These are phyloP conservation scores for Periophthalmus magnuspinnatus DNA, from an alignment of 2,797 vertebrate species.

Conservation along the genomic window DNA sequence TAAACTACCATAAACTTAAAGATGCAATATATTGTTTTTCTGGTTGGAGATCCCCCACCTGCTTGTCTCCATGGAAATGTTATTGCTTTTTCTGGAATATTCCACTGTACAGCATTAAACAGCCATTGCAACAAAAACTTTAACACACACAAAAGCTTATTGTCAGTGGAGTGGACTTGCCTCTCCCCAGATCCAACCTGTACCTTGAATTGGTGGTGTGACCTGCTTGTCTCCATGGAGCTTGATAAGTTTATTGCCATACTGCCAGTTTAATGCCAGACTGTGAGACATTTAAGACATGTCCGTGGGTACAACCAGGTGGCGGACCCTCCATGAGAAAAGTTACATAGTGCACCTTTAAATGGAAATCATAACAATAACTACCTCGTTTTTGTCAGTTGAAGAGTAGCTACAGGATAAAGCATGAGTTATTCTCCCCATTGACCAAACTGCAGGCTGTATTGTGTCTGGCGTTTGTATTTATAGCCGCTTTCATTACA, in stretches of 20 bases:
- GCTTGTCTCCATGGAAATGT: not conserved
- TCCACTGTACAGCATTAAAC: no score
- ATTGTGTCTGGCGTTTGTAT: slow-evolving; percentile 3
- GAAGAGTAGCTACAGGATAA: not conserved
- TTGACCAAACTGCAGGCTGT: slow-evolving; percentile 5
- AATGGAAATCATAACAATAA: not conserved
- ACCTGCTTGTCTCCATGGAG: no score
- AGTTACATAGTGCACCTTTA: not conserved
- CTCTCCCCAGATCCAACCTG: no score
- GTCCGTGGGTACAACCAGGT: not conserved
- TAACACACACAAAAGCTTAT: no score
- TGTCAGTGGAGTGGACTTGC: no score
- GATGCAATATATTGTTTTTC: not conserved
- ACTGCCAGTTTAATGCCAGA: not conserved
- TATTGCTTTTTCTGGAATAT: no score
- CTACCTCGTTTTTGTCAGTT: not conserved
- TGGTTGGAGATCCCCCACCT: not conserved
- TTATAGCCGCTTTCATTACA: slow-evolving; percentile 12
- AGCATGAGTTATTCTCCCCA: not conserved
- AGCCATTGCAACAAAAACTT: no score
- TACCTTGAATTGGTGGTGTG: no score
- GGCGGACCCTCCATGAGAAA: not conserved
- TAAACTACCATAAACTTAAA: not conserved
- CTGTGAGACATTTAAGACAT: not conserved
- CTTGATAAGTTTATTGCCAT: not conserved